Evolutionary conservation across 2,797 vertebrate species (phyloP), one percentile per base, ranked within the genome.

Genomic region (Helarctos malayanus): DNA sequence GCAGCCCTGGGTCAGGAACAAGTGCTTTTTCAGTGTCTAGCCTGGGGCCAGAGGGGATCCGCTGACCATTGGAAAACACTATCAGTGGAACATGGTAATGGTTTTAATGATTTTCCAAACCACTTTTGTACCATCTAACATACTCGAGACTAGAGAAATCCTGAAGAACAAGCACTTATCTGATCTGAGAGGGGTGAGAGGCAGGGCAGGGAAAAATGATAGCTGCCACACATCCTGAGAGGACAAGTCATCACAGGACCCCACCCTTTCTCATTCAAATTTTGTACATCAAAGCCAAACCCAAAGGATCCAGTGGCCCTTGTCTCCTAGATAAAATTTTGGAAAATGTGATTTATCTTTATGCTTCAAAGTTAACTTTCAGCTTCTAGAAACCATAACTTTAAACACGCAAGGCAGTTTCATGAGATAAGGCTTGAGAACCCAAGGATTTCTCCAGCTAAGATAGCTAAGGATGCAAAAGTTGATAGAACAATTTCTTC

Each of bases 231-330:
- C 56, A 94, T 81, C 14, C 57, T 57, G 18, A 95, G 23, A 85
- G 11, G 27, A 81, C 25, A 85, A 35, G 9, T 52, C 15, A 11
- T 38, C 79, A 18, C 10, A n/a, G 82, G 47, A 65, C 7, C 15
- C 47, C 18, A 21, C 13, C 29, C 25, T 25, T 45, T 76, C 41
- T 81, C 27, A n/a, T 35, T 86, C 38, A 68, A 78, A 25, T 11
- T 47, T 57, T 25, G 94, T 78, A 47, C 56, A 49, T 69, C 63
- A 83, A 92, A 95, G 61, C 38, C 68, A 89, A 93, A 76, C 7
- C 59, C 65, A 86, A 23, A 65, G 35, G n/a, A 73, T n/a, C 75
- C 61, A 32, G 61, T 86, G 15, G n/a, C 9, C 57, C 97, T 93
- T 86, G 45, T 92, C 41, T 87, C 65, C 6, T 19, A 56, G 41